These are phyloP conservation scores for Tupaia chinensis DNA, from an alignment of 2,113 vertebrate species.

Conservation along the genomic window DNA sequence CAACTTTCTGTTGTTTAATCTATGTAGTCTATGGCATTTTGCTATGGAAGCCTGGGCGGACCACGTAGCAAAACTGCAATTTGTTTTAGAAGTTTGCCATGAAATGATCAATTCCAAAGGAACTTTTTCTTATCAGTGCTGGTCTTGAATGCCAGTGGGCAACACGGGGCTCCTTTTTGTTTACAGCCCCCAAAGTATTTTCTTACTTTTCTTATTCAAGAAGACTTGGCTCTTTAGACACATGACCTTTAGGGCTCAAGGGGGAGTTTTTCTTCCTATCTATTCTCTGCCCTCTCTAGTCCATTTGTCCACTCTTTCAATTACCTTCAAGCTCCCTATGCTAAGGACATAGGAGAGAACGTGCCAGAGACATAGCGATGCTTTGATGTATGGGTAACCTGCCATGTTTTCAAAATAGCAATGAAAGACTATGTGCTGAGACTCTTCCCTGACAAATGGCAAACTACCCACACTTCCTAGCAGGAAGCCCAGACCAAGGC, in stretches of 20 bases:
- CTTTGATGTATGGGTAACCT: slow-evolving; percentile 6
- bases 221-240: not conserved
- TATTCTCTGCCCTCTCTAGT: not conserved
- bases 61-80: not conserved
- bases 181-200: not conserved
- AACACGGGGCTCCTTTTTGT: not conserved
- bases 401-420: not conserved
- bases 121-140: not conserved
- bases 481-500: slow-evolving; percentile 57
- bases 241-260: not conserved
- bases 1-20: not conserved
- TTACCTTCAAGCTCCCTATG: not conserved
- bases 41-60: not conserved
- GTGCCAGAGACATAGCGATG: not conserved
- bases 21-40: not conserved
- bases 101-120: not conserved
- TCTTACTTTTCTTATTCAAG: not conserved
- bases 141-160: not conserved
- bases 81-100: not conserved
- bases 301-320: not conserved
- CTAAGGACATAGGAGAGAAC: not conserved
- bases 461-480: slow-evolving; percentile 59
- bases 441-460: not conserved
- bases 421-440: not conserved
- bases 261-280: not conserved